Conservation (phyloP, 2,113 vertebrate species). For the Picathartes gymnocephalus region DNA sequence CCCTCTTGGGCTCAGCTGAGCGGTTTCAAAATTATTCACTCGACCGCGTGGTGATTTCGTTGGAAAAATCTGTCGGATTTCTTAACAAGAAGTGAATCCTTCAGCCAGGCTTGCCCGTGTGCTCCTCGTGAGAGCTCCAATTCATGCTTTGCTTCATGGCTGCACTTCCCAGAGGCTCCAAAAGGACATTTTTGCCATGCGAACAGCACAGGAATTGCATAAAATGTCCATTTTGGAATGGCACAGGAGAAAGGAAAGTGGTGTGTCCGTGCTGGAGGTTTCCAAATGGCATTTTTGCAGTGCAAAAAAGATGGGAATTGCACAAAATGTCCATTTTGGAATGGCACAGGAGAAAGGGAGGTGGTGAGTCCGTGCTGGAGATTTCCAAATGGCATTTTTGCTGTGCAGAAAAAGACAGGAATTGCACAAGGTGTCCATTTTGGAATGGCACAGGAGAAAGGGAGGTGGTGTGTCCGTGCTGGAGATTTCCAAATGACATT, state of each 20-base stretch:
- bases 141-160: not conserved
- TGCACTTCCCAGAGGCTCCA: not conserved
- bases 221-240: not conserved
- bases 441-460: not conserved
- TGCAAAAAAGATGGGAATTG: not conserved
- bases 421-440: not conserved
- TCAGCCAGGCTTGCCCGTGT: not conserved
- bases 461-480: no score
- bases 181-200: not conserved
- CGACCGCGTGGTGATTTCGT: constrained; percentile 5
- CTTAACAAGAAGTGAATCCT: constrained; percentile 22
- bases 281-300: not conserved
- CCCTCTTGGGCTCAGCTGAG: constrained; percentile 40
- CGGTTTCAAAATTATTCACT: constrained; percentile 46
- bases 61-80: constrained; percentile 36
- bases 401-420: not conserved
- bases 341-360: not conserved
- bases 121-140: not conserved
- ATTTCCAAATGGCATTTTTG: not conserved
- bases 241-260: not conserved
- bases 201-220: not conserved
- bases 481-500: not conserved
- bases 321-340: not conserved
- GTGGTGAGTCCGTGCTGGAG: fast-evolving
- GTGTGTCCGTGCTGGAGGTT: not conserved